phyloP scores from a whole-genome alignment of 2,797 vertebrate genomes.

The Crocodylus rhombifer region DNA sequence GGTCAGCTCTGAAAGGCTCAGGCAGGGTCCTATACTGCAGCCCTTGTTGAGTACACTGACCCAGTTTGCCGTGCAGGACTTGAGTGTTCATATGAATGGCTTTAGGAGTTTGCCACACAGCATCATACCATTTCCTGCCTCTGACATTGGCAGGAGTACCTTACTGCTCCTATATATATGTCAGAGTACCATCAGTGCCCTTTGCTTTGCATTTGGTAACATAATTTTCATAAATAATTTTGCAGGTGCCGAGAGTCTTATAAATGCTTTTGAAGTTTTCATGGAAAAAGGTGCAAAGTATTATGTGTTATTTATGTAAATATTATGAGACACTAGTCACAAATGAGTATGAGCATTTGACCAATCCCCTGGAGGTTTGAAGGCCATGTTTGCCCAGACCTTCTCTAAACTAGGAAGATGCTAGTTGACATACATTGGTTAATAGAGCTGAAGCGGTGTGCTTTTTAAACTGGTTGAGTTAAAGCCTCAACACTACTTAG shows the following conservation, averaged over 20 bases:
- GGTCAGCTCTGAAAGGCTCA: background rate
- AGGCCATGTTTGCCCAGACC: background rate
- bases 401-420: background rate
- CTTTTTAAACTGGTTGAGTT: background rate
- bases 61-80: no score
- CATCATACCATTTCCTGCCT: rapidly evolving
- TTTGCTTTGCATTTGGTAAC: background rate
- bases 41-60: no score
- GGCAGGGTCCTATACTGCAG: background rate
- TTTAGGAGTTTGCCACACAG: background rate
- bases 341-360: background rate
- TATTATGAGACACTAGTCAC: background rate
- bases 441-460: rapidly evolving
- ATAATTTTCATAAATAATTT: background rate
- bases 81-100: background rate
- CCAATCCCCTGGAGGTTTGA: background rate
- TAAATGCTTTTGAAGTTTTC: background rate
- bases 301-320: background rate
- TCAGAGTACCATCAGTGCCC: rapidly evolving
- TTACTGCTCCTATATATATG: background rate
- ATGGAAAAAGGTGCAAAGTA: background rate
- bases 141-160: background rate
- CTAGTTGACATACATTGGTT: background rate
- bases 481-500: background rate
- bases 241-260: background rate